Conservation (phyloP, 2,888 invertebrate genomes). For the Carcina quercana region DNA sequence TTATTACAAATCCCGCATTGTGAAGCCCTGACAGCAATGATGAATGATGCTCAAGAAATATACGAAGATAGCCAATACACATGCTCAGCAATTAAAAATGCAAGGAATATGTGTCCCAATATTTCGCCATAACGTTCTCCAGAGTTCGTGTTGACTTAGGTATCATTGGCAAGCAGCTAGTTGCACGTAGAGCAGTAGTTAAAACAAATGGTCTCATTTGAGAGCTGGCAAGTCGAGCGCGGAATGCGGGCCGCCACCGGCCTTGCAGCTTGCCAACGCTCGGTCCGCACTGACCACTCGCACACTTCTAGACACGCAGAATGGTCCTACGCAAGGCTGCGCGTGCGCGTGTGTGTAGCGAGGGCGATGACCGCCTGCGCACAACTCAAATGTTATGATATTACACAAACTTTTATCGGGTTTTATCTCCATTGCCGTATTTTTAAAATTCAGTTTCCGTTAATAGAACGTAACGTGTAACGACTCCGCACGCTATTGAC, state of each 20-base stretch:
- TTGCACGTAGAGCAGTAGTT: slow-evolving; percentile 38
- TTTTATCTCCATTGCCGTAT: slow-evolving; percentile 3
- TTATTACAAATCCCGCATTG: too few relatives aligned
- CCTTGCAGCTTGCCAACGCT: slow-evolving; percentile 64
- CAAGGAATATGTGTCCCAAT: background rate
- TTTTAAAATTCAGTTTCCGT: slow-evolving; percentile 4
- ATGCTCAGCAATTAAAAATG: too few relatives aligned
- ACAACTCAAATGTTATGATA: slow-evolving; percentile 14
- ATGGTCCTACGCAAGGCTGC: slow-evolving; percentile 30
- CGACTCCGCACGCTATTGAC: slow-evolving; percentile 6
- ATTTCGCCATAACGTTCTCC: too few relatives aligned
- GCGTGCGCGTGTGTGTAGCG: slow-evolving; percentile 29
- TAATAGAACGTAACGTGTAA: slow-evolving; percentile 2
- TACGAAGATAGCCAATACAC: too few relatives aligned
- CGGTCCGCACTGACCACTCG: slow-evolving; percentile 67
- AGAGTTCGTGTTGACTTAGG: background rate
- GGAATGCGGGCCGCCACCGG: slow-evolving; percentile 65
- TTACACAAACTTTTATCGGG: slow-evolving; percentile 4
- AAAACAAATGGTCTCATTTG: slow-evolving; percentile 60
- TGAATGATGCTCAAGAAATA: too few relatives aligned
- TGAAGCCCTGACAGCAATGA: too few relatives aligned
- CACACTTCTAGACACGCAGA: slow-evolving; percentile 46
- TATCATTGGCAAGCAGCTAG: too few relatives aligned
- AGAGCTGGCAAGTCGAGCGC: slow-evolving; percentile 53
- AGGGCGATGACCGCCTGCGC: slow-evolving; percentile 37